Evolutionary conservation across 2,797 vertebrate species (phyloP), one percentile per base, ranked within the genome.

Genomic region (Premnoplex brunnescens): DNA sequence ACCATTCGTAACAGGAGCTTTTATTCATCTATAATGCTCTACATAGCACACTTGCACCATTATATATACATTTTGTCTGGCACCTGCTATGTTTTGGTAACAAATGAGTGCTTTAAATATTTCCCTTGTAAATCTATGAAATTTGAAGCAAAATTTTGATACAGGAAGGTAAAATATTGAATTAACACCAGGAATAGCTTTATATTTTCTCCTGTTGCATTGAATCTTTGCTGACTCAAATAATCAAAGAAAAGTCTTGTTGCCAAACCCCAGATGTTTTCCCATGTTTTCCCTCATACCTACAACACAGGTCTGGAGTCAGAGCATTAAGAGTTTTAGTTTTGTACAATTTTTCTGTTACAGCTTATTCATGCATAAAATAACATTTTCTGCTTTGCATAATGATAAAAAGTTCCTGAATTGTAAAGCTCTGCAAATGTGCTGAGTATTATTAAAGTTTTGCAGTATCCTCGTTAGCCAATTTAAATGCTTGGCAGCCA

Each of bases 221-320:
- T 74, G 62, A 49, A 6, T 44, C 22, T 91, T 66, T 43, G 19
- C 36, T 84, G 74, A 21, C 46, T 87, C 14, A 55, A 30, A 36
- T 30, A 44, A 36, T 52, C 3, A 3, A 39, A 39, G 55, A 32
- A 20, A 26, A n/a, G 18, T 62, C 16, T 41, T 64, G 24, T 58
- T 87, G 22, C 43, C 67, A 76, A 69, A 74, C 76, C 5, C 1
- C 28, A 79, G 17, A 5, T 66, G 58, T 28, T 41, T 41, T 41
- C 5, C 10, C 0, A 0, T 39, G 8, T 62, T 72, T 73, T 82
- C 19, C 10, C 20, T 89, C 20, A 0, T 30, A 32, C 13, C 37
- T 72, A 23, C 23, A 56, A 9, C 54, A 41, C 36, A 49, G 26
- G 10, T 48, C 64, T 58, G 52, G 27, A 66, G 39, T 43, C 6